Evolutionary conservation across 1,140 invertebrate genomes (phyloP).

Genomic region (Paracyclopina nana): DNA sequence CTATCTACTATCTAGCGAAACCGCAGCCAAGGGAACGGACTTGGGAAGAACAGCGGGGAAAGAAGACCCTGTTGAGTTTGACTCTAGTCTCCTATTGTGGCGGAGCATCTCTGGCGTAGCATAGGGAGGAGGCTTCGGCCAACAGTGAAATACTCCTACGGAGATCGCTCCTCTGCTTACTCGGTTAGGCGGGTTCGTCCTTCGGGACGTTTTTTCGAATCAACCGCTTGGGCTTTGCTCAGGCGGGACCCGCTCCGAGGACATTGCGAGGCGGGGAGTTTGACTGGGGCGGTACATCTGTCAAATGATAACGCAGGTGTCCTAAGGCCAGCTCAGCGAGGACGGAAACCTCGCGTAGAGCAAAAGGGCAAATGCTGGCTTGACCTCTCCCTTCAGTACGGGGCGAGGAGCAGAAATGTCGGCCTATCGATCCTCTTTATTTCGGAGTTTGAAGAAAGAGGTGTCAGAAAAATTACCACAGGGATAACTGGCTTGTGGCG

Average conservation of each 20-base stretch:
- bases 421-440: constrained; percentile 58
- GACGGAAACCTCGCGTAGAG: constrained; percentile 62
- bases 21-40: constrained; percentile 40
- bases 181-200: background rate
- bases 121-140: too few species aligned
- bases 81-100: constrained; percentile 16
- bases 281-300: constrained; percentile 61
- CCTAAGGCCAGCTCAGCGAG: constrained; percentile 60
- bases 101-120: constrained; percentile 8
- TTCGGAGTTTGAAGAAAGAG: constrained; percentile 52
- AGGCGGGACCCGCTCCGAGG: constrained; percentile 1
- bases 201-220: background rate
- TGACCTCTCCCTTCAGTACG: constrained; percentile 52
- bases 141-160: too few species aligned
- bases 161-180: too few species aligned
- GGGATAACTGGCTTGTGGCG: constrained; percentile 47
- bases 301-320: constrained; percentile 66
- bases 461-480: constrained; percentile 66
- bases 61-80: constrained; percentile 16
- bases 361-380: constrained; percentile 60
- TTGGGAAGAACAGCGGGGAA: constrained; percentile 36
- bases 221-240: background rate
- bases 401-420: constrained; percentile 51
- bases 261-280: constrained; percentile 36
- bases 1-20: constrained; percentile 46